Conservation (phyloP, 2,888 invertebrate species). For the Volucella inanis region DNA sequence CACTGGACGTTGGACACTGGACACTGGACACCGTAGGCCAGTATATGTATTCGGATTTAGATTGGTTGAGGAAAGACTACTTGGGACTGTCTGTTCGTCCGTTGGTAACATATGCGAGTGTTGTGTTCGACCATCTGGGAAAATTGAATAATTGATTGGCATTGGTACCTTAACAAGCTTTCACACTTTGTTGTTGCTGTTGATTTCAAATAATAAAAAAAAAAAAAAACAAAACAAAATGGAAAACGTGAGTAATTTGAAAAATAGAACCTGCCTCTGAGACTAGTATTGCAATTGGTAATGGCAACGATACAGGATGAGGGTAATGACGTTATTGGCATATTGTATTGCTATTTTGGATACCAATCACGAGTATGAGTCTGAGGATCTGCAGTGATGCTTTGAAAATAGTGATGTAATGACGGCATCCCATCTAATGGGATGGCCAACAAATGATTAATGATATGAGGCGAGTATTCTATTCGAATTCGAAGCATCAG, state of each 20-base stretch:
- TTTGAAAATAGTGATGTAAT: conserved; percentile 13
- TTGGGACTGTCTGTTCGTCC: conserved; percentile 6
- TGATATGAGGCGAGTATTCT: conserved; percentile 12
- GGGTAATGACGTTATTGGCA: conserved; percentile 44
- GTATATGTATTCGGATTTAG: conserved; percentile 40
- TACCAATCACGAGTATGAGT: neutral
- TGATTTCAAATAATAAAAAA: conserved; percentile 39
- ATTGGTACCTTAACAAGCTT: conserved; percentile 73
- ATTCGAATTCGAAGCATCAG: neutral
- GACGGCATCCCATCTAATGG: conserved; percentile 40
- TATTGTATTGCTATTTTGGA: neutral
- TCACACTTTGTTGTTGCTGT: conserved; percentile 51
- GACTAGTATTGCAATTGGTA: conserved; percentile 34
- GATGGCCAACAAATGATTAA: conserved; percentile 34
- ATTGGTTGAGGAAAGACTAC: conserved; percentile 26
- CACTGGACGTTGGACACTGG: neutral
- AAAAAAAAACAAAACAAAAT: neutral
- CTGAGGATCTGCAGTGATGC: neutral
- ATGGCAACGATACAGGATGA: conserved; percentile 45
- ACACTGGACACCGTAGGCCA: neutral
- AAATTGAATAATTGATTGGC: conserved; percentile 74
- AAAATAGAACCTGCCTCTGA: conserved; percentile 1
- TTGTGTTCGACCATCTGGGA: conserved; percentile 64
- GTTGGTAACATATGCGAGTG: conserved; percentile 22
- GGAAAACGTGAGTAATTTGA: neutral